Base-by-base conservation (phyloP, 2,888 invertebrate species). In the Caenorhabditis drosophilae region DNA sequence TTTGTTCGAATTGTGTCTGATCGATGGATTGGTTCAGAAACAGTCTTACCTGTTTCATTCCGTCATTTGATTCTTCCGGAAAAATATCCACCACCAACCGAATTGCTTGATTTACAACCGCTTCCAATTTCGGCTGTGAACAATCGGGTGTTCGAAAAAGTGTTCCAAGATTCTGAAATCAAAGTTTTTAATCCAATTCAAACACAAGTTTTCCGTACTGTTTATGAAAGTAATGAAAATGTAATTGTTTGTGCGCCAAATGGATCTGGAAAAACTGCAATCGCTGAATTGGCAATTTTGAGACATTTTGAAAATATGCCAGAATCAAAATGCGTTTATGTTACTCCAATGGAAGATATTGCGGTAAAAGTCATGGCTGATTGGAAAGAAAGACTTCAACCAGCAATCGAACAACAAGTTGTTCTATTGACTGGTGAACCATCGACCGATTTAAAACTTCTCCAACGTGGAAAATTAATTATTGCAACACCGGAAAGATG, bases 121-220 rank as follows among this genome's bases (percentile, higher is more conserved):
- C 87, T 98, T 55, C 97, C 97, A 0, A 86, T 89, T 18, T 92
- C 93, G 0, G 97, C 97, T 0, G 86, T 98, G 20, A 86, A 95
- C 77, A 94, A 95, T 85, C 86, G 89, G 0, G 89, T 89, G 60
- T 96, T 90, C 81, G 95, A 97, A 83, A 87, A 88, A 11, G 86
- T 98, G 38, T 98, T 97, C 83, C 86, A 87, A 1, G 91, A 92
- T 11, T 89, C 89, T 57, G 73, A 70, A 27, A 92, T 94, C 84
- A 90, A 90, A 1, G 93, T 94, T 84, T 97, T 98, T 85, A 98
- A 98, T 86, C 95, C 98, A 0, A 96, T 98, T 60, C 98, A 98
- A 85, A 99, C 98, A 0, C 94, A 95, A 88, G 96, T 97, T 6
- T 98, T 98, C 86, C 97, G 97, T 85, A 92, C 96, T 0, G 91